Conservation (phyloP, 2,113 vertebrate genomes). For the Formicarius rufipectus region DNA sequence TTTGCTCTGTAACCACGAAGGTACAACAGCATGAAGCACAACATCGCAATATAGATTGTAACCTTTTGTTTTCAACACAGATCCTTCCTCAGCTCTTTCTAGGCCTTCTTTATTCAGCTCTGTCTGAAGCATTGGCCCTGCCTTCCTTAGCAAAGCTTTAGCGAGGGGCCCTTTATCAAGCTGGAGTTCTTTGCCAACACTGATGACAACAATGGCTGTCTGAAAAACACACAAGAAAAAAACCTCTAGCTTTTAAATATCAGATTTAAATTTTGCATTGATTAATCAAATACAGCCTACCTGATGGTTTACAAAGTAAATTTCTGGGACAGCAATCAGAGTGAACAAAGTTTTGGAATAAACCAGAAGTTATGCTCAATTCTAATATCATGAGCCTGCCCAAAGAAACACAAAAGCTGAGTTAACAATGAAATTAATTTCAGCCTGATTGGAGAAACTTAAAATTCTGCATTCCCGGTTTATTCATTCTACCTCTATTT, state of each 20-base stretch:
- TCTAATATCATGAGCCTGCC: not conserved
- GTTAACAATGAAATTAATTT: not conserved
- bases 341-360: not conserved
- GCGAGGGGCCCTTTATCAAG: conserved; percentile 77
- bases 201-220: conserved; percentile 82
- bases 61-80: conserved; percentile 78
- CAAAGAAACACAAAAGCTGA: not conserved
- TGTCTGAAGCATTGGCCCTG: conserved; percentile 80
- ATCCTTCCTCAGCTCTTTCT: conserved; percentile 16
- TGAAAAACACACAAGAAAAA: conserved; percentile 53
- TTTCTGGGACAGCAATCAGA: not conserved
- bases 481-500: not conserved
- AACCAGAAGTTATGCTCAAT: not conserved
- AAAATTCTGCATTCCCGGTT: not conserved
- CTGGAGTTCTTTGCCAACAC: conserved; percentile 65
- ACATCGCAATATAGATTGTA: conserved; percentile 71
- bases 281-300: not conserved
- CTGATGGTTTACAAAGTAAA: not conserved
- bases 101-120: conserved; percentile 10
- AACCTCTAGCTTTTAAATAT: not conserved
- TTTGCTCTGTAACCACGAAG: conserved; percentile 49
- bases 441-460: not conserved
- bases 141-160: conserved; percentile 73
- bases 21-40: conserved; percentile 81
- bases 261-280: not conserved